Evolutionary conservation across 2,797 vertebrate genomes (phyloP).

Genomic region (Ctenochaetus hawaiiensis): DNA sequence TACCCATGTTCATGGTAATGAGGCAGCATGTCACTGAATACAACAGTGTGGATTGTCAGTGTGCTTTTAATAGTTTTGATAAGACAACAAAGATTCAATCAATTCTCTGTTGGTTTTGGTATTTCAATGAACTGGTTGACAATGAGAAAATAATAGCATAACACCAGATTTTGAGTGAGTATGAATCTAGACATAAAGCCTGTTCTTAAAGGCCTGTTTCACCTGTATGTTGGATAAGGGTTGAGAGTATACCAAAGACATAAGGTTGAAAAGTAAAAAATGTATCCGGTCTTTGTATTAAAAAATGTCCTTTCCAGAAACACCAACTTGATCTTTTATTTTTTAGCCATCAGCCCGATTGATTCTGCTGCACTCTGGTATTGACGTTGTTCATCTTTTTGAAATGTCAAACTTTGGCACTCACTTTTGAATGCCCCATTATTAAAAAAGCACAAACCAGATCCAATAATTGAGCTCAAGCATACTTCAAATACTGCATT

Average conservation of each 20-base stretch:
- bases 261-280: not conserved
- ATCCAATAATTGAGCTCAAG: constrained; percentile 55
- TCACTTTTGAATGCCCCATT: constrained; percentile 45
- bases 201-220: not conserved
- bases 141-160: not conserved
- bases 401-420: constrained; percentile 56
- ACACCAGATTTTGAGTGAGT: not conserved
- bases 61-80: not conserved
- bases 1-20: not conserved
- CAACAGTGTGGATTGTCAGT: not conserved
- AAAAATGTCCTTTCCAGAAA: not conserved
- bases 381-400: constrained; percentile 54
- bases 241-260: not conserved
- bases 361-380: constrained; percentile 21
- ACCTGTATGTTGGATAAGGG: not conserved
- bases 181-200: not conserved
- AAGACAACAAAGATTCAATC: not conserved
- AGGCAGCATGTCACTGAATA: not conserved
- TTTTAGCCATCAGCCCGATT: constrained; percentile 10
- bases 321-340: constrained; percentile 7
- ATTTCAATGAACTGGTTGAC: not conserved
- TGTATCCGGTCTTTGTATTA: not conserved
- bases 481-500: constrained; percentile 59
- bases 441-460: constrained; percentile 49
- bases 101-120: not conserved